Percentiles rank a stretch among this genome's conserved stretches.
Evolutionary conservation across 1,140 invertebrate species (phyloP).

Genomic region (Oncopeltus fasciatus): DNA sequence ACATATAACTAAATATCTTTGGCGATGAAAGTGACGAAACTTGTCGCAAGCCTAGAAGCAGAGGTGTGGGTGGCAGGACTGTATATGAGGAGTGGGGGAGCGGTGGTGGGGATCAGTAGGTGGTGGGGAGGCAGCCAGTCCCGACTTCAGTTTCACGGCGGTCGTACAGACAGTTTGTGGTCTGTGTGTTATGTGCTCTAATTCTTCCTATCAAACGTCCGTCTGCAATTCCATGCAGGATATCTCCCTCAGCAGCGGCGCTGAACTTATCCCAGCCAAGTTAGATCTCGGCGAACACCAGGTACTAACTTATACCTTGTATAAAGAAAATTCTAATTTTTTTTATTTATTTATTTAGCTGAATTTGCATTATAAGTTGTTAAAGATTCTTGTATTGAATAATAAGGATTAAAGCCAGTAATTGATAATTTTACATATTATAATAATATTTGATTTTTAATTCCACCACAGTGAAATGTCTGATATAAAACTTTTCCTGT

Average conservation of each 20-base stretch:
- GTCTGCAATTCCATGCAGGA: conserved; percentile 14
- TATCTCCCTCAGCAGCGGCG: neutral
- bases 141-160: neutral
- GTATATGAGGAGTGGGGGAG: neutral
- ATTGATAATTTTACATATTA: neutral
- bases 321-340: neutral
- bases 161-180: neutral
- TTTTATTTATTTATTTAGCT: neutral
- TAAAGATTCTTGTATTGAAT: neutral
- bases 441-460: neutral
- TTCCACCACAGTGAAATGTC: neutral
- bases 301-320: neutral
- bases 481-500: no score
- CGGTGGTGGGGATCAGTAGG: neutral
- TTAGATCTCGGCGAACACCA: conserved; percentile 3
- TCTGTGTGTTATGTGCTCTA: conserved; percentile 14
- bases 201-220: conserved; percentile 12
- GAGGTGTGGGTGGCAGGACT: neutral
- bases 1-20: no score
- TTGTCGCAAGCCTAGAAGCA: neutral
- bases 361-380: neutral
- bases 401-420: neutral
- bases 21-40: no score
- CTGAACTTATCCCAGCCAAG: neutral
- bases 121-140: conserved; percentile 1